These are phyloP conservation scores for Psilopsiagon aymara DNA, from an alignment of 2,113 vertebrate species.

Conservation along the genomic window DNA sequence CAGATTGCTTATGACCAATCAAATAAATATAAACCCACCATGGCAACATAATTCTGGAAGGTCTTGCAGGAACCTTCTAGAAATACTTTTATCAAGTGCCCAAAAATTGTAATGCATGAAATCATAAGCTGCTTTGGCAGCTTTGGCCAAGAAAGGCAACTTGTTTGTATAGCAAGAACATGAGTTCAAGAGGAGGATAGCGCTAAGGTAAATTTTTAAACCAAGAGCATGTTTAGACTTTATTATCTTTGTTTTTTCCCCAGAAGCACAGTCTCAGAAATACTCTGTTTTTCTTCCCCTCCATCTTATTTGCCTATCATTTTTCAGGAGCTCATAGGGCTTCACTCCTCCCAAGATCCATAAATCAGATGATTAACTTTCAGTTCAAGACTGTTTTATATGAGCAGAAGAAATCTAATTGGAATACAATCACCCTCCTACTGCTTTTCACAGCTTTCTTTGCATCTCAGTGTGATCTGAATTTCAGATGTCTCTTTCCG, in stretches of 20 bases:
- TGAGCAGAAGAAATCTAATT: constrained; percentile 72
- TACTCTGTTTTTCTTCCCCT: constrained; percentile 2
- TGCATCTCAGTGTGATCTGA: constrained; percentile 73
- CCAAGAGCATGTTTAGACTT: neutral
- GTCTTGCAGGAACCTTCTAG: neutral
- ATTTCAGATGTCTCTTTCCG: constrained; percentile 74
- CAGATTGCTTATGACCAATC: neutral
- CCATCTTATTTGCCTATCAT: constrained; percentile 3
- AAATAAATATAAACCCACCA: neutral
- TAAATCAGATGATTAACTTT: constrained; percentile 78
- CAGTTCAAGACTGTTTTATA: constrained; percentile 58
- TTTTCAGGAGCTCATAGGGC: constrained; percentile 40
- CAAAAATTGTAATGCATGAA: neutral
- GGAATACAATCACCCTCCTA: constrained; percentile 68
- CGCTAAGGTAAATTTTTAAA: neutral
- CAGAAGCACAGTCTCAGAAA: neutral
- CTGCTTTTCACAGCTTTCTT: constrained; percentile 70
- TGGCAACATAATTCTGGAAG: neutral
- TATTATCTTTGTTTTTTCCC: constrained; percentile 10
- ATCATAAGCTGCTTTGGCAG: neutral
- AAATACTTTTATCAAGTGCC: neutral
- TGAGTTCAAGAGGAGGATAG: neutral
- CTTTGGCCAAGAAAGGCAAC: neutral
- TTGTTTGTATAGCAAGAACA: neutral
- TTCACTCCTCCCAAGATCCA: constrained; percentile 50